These are phyloP conservation scores for Oreochromis aureus DNA, from an alignment of 2,113 vertebrate species.

Conservation along the genomic window DNA sequence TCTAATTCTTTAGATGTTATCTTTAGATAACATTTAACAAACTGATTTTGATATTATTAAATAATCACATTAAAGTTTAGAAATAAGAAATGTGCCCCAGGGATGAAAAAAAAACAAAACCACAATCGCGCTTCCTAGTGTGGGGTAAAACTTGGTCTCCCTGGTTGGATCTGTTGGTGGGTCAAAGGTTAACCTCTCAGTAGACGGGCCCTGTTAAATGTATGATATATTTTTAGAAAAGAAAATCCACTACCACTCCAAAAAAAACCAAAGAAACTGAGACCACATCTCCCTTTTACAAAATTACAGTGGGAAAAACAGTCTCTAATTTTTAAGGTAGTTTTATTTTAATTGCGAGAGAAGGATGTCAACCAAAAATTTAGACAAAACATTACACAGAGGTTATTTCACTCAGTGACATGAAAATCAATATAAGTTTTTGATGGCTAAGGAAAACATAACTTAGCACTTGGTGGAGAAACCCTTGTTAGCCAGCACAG, in stretches of 20 bases:
- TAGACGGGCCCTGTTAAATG: background rate
- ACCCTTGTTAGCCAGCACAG: background rate
- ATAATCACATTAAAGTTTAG: background rate
- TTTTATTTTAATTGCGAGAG: background rate
- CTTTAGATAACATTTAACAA: background rate
- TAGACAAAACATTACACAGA: background rate
- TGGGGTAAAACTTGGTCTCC: background rate
- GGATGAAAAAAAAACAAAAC: accelerated
- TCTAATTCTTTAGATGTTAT: background rate
- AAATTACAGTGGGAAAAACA: background rate
- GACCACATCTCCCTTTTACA: background rate
- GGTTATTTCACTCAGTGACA: background rate
- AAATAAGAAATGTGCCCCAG: background rate
- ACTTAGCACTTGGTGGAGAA: background rate
- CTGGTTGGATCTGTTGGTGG: background rate
- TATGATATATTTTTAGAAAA: background rate
- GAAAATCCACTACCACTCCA: background rate
- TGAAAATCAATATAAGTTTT: background rate
- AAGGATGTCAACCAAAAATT: background rate
- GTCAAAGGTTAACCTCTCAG: background rate
- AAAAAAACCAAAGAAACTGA: background rate
- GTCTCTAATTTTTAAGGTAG: background rate
- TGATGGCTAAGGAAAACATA: background rate
- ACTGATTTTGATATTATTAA: background rate
- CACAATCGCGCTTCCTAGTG: background rate